A percentile compares a stretch with the other conserved stretches of the same genome.
phyloP scores from a whole-genome alignment of 2,113 vertebrate species.

The Cottus gobio region DNA sequence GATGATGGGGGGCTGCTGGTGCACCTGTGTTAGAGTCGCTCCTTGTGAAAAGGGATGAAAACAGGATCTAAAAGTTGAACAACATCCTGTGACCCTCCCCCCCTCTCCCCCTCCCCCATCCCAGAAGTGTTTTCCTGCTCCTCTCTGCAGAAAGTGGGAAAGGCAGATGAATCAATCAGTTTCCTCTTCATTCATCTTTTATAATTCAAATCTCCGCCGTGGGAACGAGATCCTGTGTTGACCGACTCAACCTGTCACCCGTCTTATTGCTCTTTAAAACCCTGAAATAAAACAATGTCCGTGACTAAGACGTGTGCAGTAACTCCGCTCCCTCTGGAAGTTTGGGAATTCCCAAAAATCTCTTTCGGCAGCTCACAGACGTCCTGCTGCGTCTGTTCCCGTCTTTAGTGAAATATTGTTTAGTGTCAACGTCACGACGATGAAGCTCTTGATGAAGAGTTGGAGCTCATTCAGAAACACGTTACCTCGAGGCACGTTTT shows the following conservation, averaged over 20 bases:
- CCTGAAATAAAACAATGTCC: slow-evolving; percentile 2
- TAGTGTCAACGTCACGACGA: background rate
- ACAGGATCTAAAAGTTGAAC: slow-evolving; percentile 81
- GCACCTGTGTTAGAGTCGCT: slow-evolving; percentile 74
- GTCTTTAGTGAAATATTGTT: slow-evolving; percentile 1
- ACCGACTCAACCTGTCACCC: slow-evolving; percentile 7
- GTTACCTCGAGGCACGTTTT: background rate
- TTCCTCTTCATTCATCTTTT: slow-evolving; percentile 50
- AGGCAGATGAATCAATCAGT: slow-evolving; percentile 58
- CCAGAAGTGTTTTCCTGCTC: slow-evolving; percentile 68
- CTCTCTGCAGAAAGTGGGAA: slow-evolving; percentile 42
- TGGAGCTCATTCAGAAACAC: background rate
- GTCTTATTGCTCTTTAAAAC: background rate
- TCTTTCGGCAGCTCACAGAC: background rate
- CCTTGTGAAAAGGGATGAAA: slow-evolving; percentile 77
- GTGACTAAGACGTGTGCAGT: slow-evolving; percentile 16
- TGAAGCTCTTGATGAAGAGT: background rate
- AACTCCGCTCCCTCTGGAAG: background rate
- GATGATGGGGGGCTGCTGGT: slow-evolving; percentile 4
- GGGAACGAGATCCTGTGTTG: slow-evolving; percentile 37
- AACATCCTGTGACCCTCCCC: slow-evolving; percentile 77
- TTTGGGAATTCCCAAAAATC: slow-evolving; percentile 13
- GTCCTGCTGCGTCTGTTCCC: slow-evolving; percentile 14
- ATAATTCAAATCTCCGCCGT: slow-evolving; percentile 8
- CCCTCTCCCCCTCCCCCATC: background rate